phyloP scores from a whole-genome alignment of 2,888 invertebrate species.

The Philopedon plagiatum region DNA sequence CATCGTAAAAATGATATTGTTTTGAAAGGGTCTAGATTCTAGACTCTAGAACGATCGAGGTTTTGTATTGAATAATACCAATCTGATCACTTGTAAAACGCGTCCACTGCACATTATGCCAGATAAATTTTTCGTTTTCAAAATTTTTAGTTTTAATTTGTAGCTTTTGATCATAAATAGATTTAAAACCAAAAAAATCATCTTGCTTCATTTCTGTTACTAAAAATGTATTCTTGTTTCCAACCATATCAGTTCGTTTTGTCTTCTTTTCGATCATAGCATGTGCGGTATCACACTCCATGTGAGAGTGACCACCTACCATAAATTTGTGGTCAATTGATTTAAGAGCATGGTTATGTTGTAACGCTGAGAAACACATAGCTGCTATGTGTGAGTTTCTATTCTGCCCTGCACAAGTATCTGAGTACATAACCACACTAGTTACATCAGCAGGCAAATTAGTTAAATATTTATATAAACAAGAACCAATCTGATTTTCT shows the following conservation, averaged over 20 bases:
- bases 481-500: no score
- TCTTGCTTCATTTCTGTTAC: constrained; percentile 18
- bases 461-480: no score
- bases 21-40: not conserved
- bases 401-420: constrained; percentile 37
- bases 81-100: not conserved
- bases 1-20: not conserved
- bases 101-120: constrained; percentile 18
- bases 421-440: no score
- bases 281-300: constrained; percentile 44
- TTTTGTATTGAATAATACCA: not conserved
- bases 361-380: constrained; percentile 36
- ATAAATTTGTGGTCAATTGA: constrained; percentile 47
- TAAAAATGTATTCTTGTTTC: no score
- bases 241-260: constrained; percentile 19
- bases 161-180: constrained; percentile 3
- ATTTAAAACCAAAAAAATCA: no score
- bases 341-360: constrained; percentile 12
- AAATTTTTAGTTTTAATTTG: not conserved
- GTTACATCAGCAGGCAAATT: no score
- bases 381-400: constrained; percentile 37
- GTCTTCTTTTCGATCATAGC: constrained; percentile 43
- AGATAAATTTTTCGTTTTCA: not conserved
- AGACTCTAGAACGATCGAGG: not conserved
- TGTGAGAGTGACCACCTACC: constrained; percentile 43